Conservation (phyloP, 2,113 vertebrate species). For the Xenopus borealis region DNA sequence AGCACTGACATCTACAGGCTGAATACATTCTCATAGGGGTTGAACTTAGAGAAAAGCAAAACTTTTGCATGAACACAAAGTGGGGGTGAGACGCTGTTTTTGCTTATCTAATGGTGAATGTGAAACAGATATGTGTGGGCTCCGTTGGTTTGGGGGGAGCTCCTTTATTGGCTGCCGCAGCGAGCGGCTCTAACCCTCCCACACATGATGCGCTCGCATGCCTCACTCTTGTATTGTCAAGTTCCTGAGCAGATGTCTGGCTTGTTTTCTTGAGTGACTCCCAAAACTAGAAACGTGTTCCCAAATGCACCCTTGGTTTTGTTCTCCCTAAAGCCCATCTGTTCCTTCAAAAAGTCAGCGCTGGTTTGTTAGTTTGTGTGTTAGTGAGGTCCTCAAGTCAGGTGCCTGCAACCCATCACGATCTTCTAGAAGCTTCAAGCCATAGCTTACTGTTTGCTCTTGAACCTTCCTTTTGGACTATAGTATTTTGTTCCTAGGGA, state of each 20-base stretch:
- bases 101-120: not conserved
- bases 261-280: constrained; percentile 6
- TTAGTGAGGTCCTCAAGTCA: no score
- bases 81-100: not conserved
- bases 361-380: no score
- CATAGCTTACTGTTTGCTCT: no score
- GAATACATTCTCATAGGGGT: no score
- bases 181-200: not conserved
- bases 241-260: constrained; percentile 20
- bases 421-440: no score
- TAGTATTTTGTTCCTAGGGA: no score
- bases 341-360: not conserved
- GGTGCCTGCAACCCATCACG: no score
- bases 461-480: no score
- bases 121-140: constrained; percentile 6
- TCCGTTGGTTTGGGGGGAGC: constrained; percentile 1
- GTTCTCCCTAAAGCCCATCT: not conserved
- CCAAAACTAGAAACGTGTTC: constrained; percentile 2
- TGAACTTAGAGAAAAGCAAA: no score
- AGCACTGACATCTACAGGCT: no score
- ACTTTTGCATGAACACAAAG: no score
- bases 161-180: not conserved
- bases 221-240: constrained; percentile 1
- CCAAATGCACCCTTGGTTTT: not conserved
- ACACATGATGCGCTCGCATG: constrained; percentile 18